These are phyloP conservation scores for Scelioninae gen. 1 DNA, from an alignment of 2,888 invertebrate species.

Conservation along the genomic window DNA sequence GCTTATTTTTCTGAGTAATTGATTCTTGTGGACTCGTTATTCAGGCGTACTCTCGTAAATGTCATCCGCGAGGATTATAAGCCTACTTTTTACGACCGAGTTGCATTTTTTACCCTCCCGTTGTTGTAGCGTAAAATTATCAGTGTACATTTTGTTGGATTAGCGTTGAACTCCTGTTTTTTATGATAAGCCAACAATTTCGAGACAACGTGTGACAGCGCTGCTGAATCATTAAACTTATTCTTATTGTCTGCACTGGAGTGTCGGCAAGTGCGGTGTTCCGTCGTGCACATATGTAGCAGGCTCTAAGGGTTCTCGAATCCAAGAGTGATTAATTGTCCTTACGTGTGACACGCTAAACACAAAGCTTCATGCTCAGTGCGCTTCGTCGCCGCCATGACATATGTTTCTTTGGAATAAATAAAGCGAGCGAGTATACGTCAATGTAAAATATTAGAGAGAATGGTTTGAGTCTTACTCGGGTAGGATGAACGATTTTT, in stretches of 20 bases:
- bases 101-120: slow-evolving; percentile 49
- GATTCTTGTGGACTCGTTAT: slow-evolving; percentile 79
- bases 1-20: slow-evolving; percentile 74
- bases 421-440: slow-evolving; percentile 49
- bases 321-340: slow-evolving; percentile 73
- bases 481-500: slow-evolving; percentile 76
- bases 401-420: slow-evolving; percentile 70
- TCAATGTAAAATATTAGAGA: slow-evolving; percentile 47
- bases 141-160: slow-evolving; percentile 56
- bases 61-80: slow-evolving; percentile 70
- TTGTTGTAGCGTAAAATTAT: slow-evolving; percentile 54
- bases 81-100: slow-evolving; percentile 49
- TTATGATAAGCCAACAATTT: slow-evolving; percentile 58
- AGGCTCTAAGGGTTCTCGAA: slow-evolving; percentile 58
- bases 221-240: slow-evolving; percentile 60
- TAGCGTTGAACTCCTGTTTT: slow-evolving; percentile 26
- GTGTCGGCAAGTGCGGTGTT: slow-evolving; percentile 49
- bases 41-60: slow-evolving; percentile 63
- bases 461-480: slow-evolving; percentile 75
- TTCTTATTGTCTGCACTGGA: slow-evolving; percentile 62
- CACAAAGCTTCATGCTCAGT: slow-evolving; percentile 67
- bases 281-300: slow-evolving; percentile 58
- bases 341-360: slow-evolving; percentile 71
- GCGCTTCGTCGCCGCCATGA: slow-evolving; percentile 64
- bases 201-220: slow-evolving; percentile 2